phyloP scores from a whole-genome alignment of 2,797 vertebrate genomes.

The Melanotaenia maccullochi region DNA sequence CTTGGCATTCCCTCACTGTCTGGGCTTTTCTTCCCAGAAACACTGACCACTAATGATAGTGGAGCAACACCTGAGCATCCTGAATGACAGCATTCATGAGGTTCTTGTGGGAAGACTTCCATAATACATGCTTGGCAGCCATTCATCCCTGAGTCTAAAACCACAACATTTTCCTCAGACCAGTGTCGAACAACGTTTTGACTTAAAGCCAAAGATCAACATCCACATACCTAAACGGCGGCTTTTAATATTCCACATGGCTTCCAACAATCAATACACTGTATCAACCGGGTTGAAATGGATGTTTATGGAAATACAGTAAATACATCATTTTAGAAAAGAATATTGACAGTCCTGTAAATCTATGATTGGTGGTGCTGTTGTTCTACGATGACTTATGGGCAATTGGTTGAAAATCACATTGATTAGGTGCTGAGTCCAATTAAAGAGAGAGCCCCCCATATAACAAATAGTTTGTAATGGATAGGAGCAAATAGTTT shows the following conservation, averaged over 20 bases:
- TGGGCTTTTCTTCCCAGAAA: slow-evolving; percentile 76
- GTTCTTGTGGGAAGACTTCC: slow-evolving; percentile 52
- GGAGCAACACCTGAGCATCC: slow-evolving; percentile 75
- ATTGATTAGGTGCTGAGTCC: slow-evolving; percentile 73
- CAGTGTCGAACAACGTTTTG: slow-evolving; percentile 32
- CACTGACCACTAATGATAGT: slow-evolving; percentile 79
- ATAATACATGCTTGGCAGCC: slow-evolving; percentile 56
- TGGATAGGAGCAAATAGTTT: slow-evolving; percentile 60
- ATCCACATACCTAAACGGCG: slow-evolving; percentile 37
- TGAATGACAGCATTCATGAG: slow-evolving; percentile 52
- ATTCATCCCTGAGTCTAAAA: slow-evolving; percentile 61
- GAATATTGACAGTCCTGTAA: slow-evolving; percentile 70
- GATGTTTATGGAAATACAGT: slow-evolving; percentile 65
- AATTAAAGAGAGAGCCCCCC: slow-evolving; percentile 64
- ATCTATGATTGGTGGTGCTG: slow-evolving; percentile 56
- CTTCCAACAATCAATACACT: slow-evolving; percentile 58
- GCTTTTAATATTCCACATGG: slow-evolving; percentile 52
- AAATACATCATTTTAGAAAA: slow-evolving; percentile 69
- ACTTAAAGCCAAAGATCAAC: slow-evolving; percentile 39
- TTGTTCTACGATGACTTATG: slow-evolving; percentile 74
- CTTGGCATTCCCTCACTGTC: slow-evolving; percentile 47
- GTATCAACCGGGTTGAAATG: slow-evolving; percentile 58
- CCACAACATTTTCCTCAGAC: slow-evolving; percentile 50
- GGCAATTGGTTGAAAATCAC: slow-evolving; percentile 61
- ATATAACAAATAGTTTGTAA: slow-evolving; percentile 65